Base-by-base conservation (phyloP, 1,140 invertebrate genomes). In the Gryon sp. region DNA sequence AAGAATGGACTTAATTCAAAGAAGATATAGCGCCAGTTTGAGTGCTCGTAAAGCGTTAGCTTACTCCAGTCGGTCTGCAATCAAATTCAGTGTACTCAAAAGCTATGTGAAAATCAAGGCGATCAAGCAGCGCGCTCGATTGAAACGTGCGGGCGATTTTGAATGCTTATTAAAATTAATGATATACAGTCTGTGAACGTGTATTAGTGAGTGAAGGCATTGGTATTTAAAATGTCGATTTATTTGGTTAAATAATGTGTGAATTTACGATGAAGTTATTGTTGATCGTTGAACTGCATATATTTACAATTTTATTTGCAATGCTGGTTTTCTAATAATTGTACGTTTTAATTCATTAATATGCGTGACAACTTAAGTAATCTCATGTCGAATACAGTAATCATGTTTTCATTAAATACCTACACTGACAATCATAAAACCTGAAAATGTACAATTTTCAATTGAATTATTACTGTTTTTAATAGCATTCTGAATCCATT, bases 121-220 rank as follows among this genome's bases (percentile, higher is more conserved):
- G 41, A 59, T 59, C 40, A 26, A 7, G n/a, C n/a, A n/a, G 26
- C 24, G 24, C 18, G 53, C 5, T 41, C 41, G 43, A 60, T 60
- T 60, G 32, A 40, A 40, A 48, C 57, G 32, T 22, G 53, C 57
- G 28, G 14, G 36, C 40, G 19, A 65, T 24, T n/a, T 24, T 8
- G 36, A 18, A 26, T 19, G 24, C 30, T 50, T 36, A 36, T 63
- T 65, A 26, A 65, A 41, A 65, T 41, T 52, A 43, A 43, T 43
- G n/a, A n/a, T 9, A 19, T 34, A 18, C 38, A 15, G 19, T 28
- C 20, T 38, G 36, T 46, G 28, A 26, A 34, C 40, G 28, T 18
- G 20, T 43, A n/a, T n/a, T n/a, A n/a, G n/a, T n/a, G n/a, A n/a
- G n/a, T n/a, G n/a, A n/a, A n/a, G n/a, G n/a, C n/a, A n/a, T n/a